A percentile compares a stretch with the other conserved stretches of the same genome.
Evolutionary conservation across 2,888 invertebrate species (phyloP).

Genomic region (Microctonus aethiopoides): DNA sequence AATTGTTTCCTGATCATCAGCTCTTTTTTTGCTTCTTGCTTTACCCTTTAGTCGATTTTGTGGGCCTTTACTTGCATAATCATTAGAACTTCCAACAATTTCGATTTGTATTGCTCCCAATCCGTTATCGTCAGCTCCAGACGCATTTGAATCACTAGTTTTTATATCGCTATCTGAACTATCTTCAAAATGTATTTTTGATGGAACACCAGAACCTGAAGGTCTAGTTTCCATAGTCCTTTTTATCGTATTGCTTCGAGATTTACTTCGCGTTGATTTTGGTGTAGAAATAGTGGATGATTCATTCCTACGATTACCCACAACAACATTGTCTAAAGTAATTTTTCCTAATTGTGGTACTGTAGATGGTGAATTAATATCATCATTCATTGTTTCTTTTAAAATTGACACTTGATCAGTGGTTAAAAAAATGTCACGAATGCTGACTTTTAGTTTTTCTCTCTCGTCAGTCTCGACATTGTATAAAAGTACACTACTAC

Average conservation of each 20-base stretch:
- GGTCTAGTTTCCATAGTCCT: conserved; percentile 39
- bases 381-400: conserved; percentile 46
- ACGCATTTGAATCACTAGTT: conserved; percentile 50
- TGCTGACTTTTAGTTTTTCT: conserved; percentile 51
- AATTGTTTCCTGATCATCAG: conserved; percentile 69
- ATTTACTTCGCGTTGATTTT: conserved; percentile 36
- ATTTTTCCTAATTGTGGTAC: conserved; percentile 55
- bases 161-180: conserved; percentile 45
- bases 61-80: conserved; percentile 50
- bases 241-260: conserved; percentile 13
- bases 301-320: conserved; percentile 55
- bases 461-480: conserved; percentile 54
- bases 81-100: conserved; percentile 49
- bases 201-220: conserved; percentile 50
- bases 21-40: conserved; percentile 69
- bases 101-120: conserved; percentile 55
- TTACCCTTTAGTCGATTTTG: conserved; percentile 68
- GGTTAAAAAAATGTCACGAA: conserved; percentile 56
- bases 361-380: conserved; percentile 46
- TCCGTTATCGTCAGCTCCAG: conserved; percentile 42
- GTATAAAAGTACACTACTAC: conserved; percentile 47
- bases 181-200: conserved; percentile 35
- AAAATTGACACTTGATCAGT: conserved; percentile 58
- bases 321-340: conserved; percentile 57
- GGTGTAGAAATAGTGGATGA: conserved; percentile 46